Evolutionary conservation across 2,113 vertebrate species (phyloP).

Genomic region (Lamprotornis superbus): DNA sequence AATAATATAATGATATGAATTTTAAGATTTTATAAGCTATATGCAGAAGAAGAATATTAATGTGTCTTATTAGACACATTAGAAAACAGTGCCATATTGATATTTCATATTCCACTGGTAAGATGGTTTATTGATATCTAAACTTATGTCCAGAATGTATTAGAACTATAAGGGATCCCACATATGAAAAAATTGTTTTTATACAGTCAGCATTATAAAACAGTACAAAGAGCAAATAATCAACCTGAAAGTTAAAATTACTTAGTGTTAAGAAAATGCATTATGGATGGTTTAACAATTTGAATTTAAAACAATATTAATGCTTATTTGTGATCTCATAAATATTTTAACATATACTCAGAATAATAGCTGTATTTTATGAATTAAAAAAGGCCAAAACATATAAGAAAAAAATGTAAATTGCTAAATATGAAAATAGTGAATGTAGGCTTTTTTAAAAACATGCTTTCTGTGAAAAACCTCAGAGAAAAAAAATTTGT

Average conservation of each 20-base stretch:
- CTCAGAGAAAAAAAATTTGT: not conserved
- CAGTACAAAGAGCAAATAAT: not conserved
- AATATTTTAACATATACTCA: not conserved
- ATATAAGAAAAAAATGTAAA: not conserved
- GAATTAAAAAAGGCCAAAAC: not conserved
- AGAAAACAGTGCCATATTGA: not conserved
- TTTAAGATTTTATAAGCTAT: slow-evolving; percentile 30
- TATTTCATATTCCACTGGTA: not conserved
- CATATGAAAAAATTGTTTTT: not conserved
- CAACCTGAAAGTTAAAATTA: not conserved
- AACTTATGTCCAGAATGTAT: not conserved
- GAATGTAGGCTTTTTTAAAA: not conserved
- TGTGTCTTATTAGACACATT: not conserved
- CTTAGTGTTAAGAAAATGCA: not conserved
- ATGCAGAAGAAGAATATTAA: slow-evolving; percentile 26
- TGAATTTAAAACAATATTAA: not conserved
- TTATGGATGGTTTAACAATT: not conserved
- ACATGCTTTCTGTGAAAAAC: not conserved
- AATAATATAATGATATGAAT: slow-evolving; percentile 49
- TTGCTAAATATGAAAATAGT: not conserved
- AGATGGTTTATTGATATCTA: not conserved
- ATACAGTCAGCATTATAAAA: not conserved
- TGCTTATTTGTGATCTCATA: not conserved
- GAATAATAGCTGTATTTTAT: not conserved
- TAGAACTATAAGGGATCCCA: not conserved